Base-by-base conservation (phyloP, 53 echinoderm and acorn worm genomes). In the Mesocentrotus franciscanus region DNA sequence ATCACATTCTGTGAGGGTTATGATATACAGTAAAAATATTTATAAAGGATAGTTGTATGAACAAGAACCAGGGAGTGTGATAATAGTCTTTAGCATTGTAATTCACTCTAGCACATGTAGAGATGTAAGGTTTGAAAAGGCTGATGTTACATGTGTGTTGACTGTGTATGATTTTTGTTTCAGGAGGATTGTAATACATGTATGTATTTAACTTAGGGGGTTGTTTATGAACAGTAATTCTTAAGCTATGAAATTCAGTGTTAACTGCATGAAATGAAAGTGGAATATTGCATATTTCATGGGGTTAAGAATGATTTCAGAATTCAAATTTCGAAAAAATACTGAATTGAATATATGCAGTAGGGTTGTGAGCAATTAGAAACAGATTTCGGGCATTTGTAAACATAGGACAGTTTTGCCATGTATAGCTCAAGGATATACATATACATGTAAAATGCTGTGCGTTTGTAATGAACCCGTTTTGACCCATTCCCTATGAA, bases 81-180 rank as follows among this genome's bases (percentile, higher is more conserved):
- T 83, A 42, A 30, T 83, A 83, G 5, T 72, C 17, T 10, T 20
- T 39, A 39, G 36, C 16, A 35, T 83, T 39, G 42, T 83, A 42
- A 49, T 83, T 83, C 49, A 83, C 83, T 49, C 15, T 4, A 70
- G 70, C 70, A 70, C 70, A 70, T 29, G 27, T 72, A 72, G 72
- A 72, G 72, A 72, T 8, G 72, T 72, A 0, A 27, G 9, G 30
- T 72, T 39, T 42, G 72, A 49, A 83, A 15, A 83, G 83, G 83
- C 83, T 83, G 83, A 83, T 83, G 49, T 83, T 30, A 18, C 26
- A 42, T 83, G 83, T 83, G 49, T 83, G 83, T 42, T 83, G 36
- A 83, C 42, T 83, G 2, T 83, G 42, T 42, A 83, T 16, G 49
- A 42, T 42, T 30, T 42, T 84, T 32, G 34, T 84, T 42, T 17